phyloP scores from a whole-genome alignment of 2,113 vertebrate genomes.

The Campylomormyrus numenius region DNA sequence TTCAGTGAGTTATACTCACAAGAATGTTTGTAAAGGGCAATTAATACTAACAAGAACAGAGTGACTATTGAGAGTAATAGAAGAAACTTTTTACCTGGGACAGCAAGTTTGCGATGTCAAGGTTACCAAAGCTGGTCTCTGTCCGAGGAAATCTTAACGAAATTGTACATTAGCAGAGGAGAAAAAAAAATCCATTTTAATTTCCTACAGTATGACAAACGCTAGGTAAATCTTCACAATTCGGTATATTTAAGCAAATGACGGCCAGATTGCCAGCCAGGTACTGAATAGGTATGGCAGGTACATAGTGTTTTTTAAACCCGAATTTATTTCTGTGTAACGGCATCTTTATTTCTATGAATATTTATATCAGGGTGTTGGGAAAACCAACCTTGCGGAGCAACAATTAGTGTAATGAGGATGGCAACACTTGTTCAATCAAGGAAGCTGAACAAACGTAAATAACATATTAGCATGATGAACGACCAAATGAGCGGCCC shows the following conservation, averaged over 20 bases:
- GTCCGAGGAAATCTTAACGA: conserved; percentile 60
- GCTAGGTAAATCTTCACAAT: neutral
- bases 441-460: neutral
- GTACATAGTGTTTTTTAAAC: neutral
- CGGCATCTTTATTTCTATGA: neutral
- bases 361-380: neutral
- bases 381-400: conserved; percentile 8
- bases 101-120: conserved; percentile 25
- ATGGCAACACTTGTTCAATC: neutral
- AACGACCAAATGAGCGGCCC: neutral
- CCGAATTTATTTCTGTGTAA: neutral
- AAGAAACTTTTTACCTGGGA: conserved; percentile 40
- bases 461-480: neutral
- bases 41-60: neutral
- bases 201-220: neutral
- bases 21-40: neutral
- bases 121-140: conserved; percentile 64
- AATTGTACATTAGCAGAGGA: conserved; percentile 27
- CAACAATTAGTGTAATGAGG: conserved; percentile 4
- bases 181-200: conserved; percentile 7
- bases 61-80: neutral
- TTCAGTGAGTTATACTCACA: neutral
- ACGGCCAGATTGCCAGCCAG: neutral
- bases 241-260: neutral
- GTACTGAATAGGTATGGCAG: neutral